Evolutionary conservation across 2,888 invertebrate genomes (phyloP), one percentile per base, ranked within the genome.

Genomic region (Lycia hirtaria): DNA sequence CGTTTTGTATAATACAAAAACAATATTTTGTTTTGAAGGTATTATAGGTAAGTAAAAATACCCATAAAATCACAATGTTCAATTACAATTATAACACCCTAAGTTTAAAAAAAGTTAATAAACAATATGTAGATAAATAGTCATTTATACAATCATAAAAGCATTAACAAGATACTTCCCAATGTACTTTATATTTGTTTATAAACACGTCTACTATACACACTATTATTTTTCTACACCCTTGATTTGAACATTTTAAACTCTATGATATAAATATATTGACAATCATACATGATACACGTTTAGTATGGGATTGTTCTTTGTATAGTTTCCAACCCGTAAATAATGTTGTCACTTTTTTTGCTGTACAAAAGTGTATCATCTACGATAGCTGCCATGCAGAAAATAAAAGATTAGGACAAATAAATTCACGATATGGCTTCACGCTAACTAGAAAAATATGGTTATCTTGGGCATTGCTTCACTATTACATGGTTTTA

Each of bases 151-250:
- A 50, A 15, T 35, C 33, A 52, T 43, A 26, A 32, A 45, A 53
- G 38, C 37, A 45, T 32, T 54, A 47, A 55, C 48, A 48, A 48
- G 40, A 40, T 41, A 28, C 19, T 43, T 30, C 14, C 32, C 26
- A 43, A 40, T 48, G 5, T 40, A 54, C 32, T 41, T 47, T 14
- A 48, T 20, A 41, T 22, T 35, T 40, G 14, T 45, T 56, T 40
- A 50, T 40, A 40, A 45, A 54, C 50, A 59, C 48, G 33, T 28
- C 44, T 35, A 49, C 45, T 52, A 28, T 52, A 35, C 35, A 52
- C 33, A 52, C 41, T 37, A 56, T 37, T 56, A 49, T 43, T 40
- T 49, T 59, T 54, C 48, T 60, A 49, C 56, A 60, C 51, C 56
- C 49, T 52, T 53, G 40, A 50, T 50, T 54, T 56, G 56, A 57